A percentile compares a stretch with the other conserved stretches of the same genome.
These are phyloP conservation scores for Tetramorium alpestre DNA, from an alignment of 1,140 invertebrate species.

Conservation along the genomic window DNA sequence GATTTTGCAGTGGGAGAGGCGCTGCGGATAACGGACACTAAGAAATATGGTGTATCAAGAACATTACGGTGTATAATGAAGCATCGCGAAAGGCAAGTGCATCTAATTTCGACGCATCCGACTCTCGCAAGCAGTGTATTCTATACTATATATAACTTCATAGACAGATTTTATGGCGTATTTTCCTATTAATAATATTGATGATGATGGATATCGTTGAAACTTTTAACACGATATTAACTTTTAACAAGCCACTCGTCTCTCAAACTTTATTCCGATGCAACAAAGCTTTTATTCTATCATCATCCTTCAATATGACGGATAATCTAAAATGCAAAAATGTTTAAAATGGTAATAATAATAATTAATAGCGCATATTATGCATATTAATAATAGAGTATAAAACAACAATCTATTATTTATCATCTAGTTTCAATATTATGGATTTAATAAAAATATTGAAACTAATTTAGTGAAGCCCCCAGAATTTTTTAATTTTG, in stretches of 20 bases:
- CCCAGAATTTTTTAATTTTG: not conserved
- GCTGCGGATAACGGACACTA: slow-evolving; percentile 7
- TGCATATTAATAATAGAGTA: not conserved
- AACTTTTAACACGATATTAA: slow-evolving; percentile 50
- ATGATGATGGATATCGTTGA: slow-evolving; percentile 52
- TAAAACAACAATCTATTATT: not conserved
- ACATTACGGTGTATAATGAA: not conserved
- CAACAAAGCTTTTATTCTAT: slow-evolving; percentile 40
- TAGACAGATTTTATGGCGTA: slow-evolving; percentile 40
- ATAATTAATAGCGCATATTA: not conserved
- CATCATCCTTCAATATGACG: slow-evolving; percentile 37
- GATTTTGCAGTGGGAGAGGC: not conserved
- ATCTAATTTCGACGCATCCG: slow-evolving; percentile 35
- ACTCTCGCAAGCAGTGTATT: not conserved
- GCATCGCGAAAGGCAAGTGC: not conserved
- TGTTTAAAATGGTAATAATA: not conserved
- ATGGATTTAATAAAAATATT: not conserved
- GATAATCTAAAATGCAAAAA: not conserved
- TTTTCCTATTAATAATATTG: slow-evolving; percentile 55
- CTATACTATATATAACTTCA: slow-evolving; percentile 12
- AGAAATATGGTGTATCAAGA: slow-evolving; percentile 12
- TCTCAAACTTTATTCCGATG: slow-evolving; percentile 10
- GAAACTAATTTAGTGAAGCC: not conserved
- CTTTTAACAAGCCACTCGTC: slow-evolving; percentile 58
- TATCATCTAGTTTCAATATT: not conserved